Percentiles rank a stretch among this genome's conserved stretches.
phyloP scores from a whole-genome alignment of 2,888 invertebrate species.

The Cepaea hortensis region DNA sequence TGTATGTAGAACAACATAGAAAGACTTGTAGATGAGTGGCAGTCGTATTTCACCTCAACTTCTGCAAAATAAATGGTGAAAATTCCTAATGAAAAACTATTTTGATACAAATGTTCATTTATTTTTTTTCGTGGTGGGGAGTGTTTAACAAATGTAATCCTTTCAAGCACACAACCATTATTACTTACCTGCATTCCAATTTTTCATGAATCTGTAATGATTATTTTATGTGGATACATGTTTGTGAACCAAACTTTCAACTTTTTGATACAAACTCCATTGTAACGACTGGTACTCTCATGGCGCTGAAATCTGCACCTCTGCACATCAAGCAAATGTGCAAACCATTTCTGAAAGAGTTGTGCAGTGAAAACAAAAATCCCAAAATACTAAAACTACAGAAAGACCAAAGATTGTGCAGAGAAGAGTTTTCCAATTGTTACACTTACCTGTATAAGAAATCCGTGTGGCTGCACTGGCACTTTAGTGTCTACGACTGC shows the following conservation, averaged over 20 bases:
- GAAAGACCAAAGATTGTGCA: background rate
- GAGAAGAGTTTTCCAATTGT: background rate
- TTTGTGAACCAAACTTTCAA: background rate
- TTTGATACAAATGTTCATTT: background rate
- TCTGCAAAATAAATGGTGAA: conserved; percentile 46
- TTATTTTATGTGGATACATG: background rate
- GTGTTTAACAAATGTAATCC: background rate
- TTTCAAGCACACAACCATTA: background rate
- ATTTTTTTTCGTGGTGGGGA: background rate
- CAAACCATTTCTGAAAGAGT: conserved; percentile 22
- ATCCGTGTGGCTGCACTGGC: background rate
- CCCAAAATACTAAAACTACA: background rate
- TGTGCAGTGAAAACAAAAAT: background rate
- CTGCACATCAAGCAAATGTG: background rate
- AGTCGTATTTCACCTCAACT: conserved; percentile 44
- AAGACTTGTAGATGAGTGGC: conserved; percentile 35
- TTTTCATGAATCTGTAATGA: background rate
- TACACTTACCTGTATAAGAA: background rate
- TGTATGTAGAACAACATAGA: conserved; percentile 48
- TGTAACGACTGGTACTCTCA: background rate
- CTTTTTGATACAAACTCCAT: background rate
- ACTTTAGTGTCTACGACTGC: conserved; percentile 55
- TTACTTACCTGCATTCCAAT: background rate
- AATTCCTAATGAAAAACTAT: conserved; percentile 33
- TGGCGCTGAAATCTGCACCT: background rate